phyloP scores from a whole-genome alignment of 2,888 invertebrate genomes.

The Cepaea hortensis region DNA sequence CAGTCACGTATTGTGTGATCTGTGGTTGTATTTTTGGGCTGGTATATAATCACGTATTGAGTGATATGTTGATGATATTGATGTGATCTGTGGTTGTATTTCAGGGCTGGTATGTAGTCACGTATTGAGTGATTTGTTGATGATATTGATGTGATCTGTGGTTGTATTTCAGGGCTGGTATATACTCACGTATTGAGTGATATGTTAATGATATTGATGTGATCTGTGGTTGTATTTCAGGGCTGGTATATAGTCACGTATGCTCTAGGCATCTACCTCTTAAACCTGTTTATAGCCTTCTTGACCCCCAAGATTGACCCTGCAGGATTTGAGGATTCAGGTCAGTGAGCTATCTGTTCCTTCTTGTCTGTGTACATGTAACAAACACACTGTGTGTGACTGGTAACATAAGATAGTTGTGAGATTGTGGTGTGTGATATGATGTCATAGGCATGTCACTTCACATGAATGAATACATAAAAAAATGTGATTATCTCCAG shows the following conservation, averaged over 20 bases:
- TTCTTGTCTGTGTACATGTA: too few species aligned
- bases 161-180: conserved; percentile 93
- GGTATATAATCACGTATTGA: too few species aligned
- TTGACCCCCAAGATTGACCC: conserved; percentile 99
- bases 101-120: conserved; percentile 99
- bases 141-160: not conserved
- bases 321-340: conserved; percentile 90
- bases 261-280: conserved; percentile 98
- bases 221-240: conserved; percentile 79
- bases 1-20: too few species aligned
- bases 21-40: not conserved
- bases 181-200: conserved; percentile 48
- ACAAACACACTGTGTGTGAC: too few species aligned
- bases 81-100: conserved; percentile 71
- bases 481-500: too few species aligned
- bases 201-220: too few species aligned
- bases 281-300: conserved; percentile 99
- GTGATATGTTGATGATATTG: too few species aligned
- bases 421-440: too few species aligned
- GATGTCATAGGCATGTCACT: too few species aligned
- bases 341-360: conserved; percentile 44
- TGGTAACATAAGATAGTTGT: too few species aligned
- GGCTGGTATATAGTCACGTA: conserved; percentile 99
- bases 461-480: too few species aligned
- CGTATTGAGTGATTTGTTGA: conserved; percentile 80